A percentile compares a stretch with the other conserved stretches of the same genome.
Evolutionary conservation across 53 echinoderm and acorn worm species (phyloP).

Genomic region (Stichopus horrens): DNA sequence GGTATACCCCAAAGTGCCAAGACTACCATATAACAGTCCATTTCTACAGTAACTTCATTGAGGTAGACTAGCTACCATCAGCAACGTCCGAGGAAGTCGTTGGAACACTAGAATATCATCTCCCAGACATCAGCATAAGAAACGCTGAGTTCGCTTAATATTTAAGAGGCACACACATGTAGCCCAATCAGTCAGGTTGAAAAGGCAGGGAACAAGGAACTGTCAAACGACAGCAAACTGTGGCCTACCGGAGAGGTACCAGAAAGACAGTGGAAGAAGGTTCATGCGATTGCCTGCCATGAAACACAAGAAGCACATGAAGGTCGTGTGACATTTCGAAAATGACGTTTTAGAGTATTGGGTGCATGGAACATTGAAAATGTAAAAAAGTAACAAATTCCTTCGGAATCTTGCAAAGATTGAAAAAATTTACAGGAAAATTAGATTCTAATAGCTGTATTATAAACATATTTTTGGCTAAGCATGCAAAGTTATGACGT

Average conservation of each 20-base stretch:
- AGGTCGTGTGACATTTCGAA: too few relatives aligned
- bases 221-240: neutral
- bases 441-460: too few relatives aligned
- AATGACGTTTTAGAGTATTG: too few relatives aligned
- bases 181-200: constrained; percentile 52
- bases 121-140: constrained; percentile 39
- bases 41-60: constrained; percentile 63
- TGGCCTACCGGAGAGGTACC: constrained; percentile 52
- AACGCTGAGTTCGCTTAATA: constrained; percentile 32
- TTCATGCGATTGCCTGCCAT: neutral
- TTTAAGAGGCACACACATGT: constrained; percentile 58
- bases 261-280: constrained; percentile 15
- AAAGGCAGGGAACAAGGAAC: constrained; percentile 52
- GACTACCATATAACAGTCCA: constrained; percentile 52
- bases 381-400: too few relatives aligned
- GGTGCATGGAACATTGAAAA: too few relatives aligned
- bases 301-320: neutral
- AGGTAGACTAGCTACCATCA: constrained; percentile 51
- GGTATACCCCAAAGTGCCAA: too few relatives aligned
- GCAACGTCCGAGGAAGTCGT: constrained; percentile 37
- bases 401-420: too few relatives aligned
- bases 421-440: too few relatives aligned
- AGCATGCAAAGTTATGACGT: too few relatives aligned
- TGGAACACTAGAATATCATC: constrained; percentile 29
- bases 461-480: too few relatives aligned